Conservation (phyloP, 2,113 vertebrate genomes). For the Pterocles orientalis region DNA sequence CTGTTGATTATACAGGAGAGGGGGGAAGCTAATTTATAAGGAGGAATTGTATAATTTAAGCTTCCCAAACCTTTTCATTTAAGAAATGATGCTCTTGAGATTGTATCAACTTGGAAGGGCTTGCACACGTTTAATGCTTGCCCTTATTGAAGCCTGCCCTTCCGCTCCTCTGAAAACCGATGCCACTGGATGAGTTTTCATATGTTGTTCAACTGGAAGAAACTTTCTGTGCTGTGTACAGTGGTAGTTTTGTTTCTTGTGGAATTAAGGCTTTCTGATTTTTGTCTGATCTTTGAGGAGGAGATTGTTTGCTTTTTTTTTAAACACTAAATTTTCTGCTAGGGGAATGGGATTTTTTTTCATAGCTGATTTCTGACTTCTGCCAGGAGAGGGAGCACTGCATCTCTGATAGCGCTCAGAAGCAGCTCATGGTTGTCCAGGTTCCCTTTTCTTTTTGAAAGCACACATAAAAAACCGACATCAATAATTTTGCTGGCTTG, state of each 20-base stretch:
- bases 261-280: not conserved
- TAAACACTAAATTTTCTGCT: not conserved
- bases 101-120: not conserved
- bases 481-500: not conserved
- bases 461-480: not conserved
- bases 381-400: slow-evolving; percentile 48
- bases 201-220: not conserved
- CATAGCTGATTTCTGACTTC: not conserved
- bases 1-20: not conserved
- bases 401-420: not conserved
- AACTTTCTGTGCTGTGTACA: not conserved
- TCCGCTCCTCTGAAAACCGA: not conserved
- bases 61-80: not conserved
- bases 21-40: not conserved
- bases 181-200: not conserved
- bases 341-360: not conserved
- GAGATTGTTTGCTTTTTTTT: not conserved
- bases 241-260: not conserved
- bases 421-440: not conserved
- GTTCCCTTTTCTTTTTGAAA: fast-evolving
- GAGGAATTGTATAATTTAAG: not conserved
- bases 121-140: not conserved
- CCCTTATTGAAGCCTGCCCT: not conserved
- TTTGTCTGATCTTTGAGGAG: not conserved
- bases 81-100: not conserved